Base-by-base conservation (phyloP, 2,888 invertebrate genomes). In the Sericinus montela region DNA sequence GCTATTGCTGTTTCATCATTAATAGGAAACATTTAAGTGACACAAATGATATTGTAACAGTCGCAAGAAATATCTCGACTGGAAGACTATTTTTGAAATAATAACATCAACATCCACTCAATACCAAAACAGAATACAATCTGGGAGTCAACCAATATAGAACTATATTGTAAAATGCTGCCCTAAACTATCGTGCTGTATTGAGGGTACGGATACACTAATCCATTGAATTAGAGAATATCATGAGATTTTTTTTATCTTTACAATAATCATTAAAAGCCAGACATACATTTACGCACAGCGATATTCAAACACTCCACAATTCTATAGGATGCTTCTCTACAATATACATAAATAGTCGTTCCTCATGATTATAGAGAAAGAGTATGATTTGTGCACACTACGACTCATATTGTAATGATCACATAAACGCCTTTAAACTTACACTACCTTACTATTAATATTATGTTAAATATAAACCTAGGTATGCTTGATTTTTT, bases 361-460 rank as follows among this genome's bases (percentile, higher is more conserved):
- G 69, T 68, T 71, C 68, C 67, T 68, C 74, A 65, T 69, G 70
- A 63, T 62, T 67, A 74, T 67, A 73, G 75, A 80, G 73, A 75
- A 71, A 73, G 67, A 66, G 75, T 80, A 83, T 75, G 69, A 74
- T 81, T 83, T 81, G 87, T 86, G 87, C 86, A 84, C 77, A 67
- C 87, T 87, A 86, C 80, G 63, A 80, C 72, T 81, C 80, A 76
- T 72, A 73, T 72, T 71, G 71, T 78, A 72, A 81, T 77, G 78
- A 87, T 85, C 87, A 86, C 86, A 87, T 82, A 77, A 76, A 87
- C 81, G 83, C 79, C 74, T 80, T 82, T 69, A 72, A 75, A 73
- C 75, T 81, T 84, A 83, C 62, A 36, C 70, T 80, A 79, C 45
- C 54, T 65, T 69, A 32, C 69, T 53, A 67, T 56, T 59, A 67